Evolutionary conservation across 2,888 invertebrate genomes (phyloP), one percentile per base, ranked within the genome.

Genomic region (Calameuta idolon): DNA sequence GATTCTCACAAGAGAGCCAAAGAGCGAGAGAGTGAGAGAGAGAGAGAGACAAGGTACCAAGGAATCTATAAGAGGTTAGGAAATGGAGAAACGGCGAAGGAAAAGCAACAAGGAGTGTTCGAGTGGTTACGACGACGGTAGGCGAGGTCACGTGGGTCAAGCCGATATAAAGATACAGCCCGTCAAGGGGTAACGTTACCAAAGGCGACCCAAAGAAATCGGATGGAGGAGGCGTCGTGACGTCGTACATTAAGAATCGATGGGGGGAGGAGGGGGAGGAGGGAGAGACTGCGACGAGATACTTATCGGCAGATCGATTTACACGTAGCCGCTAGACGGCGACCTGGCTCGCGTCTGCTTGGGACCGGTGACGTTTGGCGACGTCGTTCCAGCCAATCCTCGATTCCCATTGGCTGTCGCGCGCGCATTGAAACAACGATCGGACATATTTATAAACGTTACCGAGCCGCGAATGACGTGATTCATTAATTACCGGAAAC

Each of bases 401-500:
- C 55, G 23, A 9, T 9, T 9, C 23, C 23, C 15, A 31, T 9
- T 23, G 71, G 71, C 15, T 23, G 31, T 23, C 71, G 71, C 1
- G 71, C 77, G 75, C 76, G 78, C 76, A 69, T 81, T 81, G 75
- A 82, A 84, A 83, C 80, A 86, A 86, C 87, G 85, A 89, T 89
- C 85, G 87, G 87, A 88, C 86, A 86, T 85, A 87, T 86, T 88
- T 86, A 15, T 35, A 89, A 87, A 86, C 84, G 83, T 81, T 84
- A 86, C 80, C 79, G 81, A 34, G 23, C 23, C 23, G 30, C 73
- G 83, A 85, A 87, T 89, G 89, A 88, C 89, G 89, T 82, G 88
- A 87, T 86, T 85, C 89, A 89, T 89, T 89, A 89, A 89, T 89
- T 89, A 89, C 87, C 87, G 87, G 88, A 88, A 89, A 89, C 89